These are phyloP conservation scores for Micoletzkya japonica DNA, from an alignment of 2,888 invertebrate species.

Conservation along the genomic window DNA sequence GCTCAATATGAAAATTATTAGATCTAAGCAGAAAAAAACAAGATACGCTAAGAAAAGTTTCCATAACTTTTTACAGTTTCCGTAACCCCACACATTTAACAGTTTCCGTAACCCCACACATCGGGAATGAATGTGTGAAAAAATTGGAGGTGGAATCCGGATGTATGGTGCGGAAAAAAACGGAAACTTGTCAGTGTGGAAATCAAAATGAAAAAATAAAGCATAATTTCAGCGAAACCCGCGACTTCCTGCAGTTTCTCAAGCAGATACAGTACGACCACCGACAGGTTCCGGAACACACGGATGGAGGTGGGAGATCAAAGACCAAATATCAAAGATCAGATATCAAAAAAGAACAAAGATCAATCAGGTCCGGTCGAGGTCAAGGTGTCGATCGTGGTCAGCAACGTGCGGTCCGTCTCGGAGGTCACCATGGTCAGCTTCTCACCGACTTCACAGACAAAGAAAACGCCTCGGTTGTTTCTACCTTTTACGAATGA, in stretches of 20 bases:
- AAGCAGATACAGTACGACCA: conserved; percentile 56
- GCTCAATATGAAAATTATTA: no score
- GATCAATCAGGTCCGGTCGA: conserved; percentile 45
- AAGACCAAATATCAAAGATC: conserved; percentile 9
- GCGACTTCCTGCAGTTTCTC: conserved; percentile 58
- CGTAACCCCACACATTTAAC: no score
- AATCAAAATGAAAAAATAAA: neutral
- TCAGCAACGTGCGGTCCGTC: conserved; percentile 59
- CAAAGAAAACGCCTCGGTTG: neutral
- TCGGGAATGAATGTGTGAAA: no score
- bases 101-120: no score
- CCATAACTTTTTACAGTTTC: no score
- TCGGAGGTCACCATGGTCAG: conserved; percentile 62
- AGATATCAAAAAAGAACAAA: no score
- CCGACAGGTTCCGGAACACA: conserved; percentile 56
- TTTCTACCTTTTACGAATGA: no score
- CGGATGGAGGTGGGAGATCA: conserved; percentile 39
- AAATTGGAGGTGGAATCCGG: no score
- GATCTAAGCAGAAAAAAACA: no score
- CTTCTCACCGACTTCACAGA: neutral
- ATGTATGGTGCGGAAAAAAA: neutral
- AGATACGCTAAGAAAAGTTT: no score
- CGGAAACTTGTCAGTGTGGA: no score
- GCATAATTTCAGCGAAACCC: conserved; percentile 45
- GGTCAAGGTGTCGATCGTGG: conserved; percentile 56